Evolutionary conservation across 2,797 vertebrate genomes (phyloP).

Genomic region (Sebastes hopkinsi): DNA sequence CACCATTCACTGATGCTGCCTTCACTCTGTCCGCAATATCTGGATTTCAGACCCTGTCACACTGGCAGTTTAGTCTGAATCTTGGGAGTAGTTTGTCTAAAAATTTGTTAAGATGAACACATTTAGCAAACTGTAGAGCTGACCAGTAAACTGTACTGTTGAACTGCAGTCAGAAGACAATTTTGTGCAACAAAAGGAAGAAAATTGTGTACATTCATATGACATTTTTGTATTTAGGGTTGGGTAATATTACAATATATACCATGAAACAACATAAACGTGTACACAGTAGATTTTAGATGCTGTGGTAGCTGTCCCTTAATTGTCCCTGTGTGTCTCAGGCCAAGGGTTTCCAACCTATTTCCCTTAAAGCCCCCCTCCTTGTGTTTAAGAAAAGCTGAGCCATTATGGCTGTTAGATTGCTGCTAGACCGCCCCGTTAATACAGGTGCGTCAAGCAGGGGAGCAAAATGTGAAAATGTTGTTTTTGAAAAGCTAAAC

Average conservation of each 20-base stretch:
- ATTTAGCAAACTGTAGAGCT: not conserved
- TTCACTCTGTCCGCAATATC: not conserved
- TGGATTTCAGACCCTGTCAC: not conserved
- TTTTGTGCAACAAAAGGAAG: not conserved
- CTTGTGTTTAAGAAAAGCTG: too few species aligned
- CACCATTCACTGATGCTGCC: constrained; percentile 3
- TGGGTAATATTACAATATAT: not conserved
- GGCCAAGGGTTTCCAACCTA: not conserved
- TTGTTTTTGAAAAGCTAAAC: too few species aligned
- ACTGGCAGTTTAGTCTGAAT: not conserved
- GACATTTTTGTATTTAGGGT: not conserved
- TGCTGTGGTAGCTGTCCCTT: not conserved
- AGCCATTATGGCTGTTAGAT: too few species aligned
- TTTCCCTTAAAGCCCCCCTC: not conserved
- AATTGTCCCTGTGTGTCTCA: not conserved
- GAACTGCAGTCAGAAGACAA: not conserved
- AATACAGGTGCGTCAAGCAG: too few species aligned
- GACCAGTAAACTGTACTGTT: not conserved
- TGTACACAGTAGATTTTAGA: not conserved
- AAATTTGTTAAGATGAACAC: rapidly evolving
- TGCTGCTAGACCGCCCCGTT: too few species aligned
- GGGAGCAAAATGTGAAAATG: too few species aligned
- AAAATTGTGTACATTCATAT: not conserved
- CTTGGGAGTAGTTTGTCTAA: not conserved
- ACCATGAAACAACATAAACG: not conserved